Evolutionary conservation across 2,113 vertebrate genomes (phyloP).

Genomic region (Microtus ochrogaster): DNA sequence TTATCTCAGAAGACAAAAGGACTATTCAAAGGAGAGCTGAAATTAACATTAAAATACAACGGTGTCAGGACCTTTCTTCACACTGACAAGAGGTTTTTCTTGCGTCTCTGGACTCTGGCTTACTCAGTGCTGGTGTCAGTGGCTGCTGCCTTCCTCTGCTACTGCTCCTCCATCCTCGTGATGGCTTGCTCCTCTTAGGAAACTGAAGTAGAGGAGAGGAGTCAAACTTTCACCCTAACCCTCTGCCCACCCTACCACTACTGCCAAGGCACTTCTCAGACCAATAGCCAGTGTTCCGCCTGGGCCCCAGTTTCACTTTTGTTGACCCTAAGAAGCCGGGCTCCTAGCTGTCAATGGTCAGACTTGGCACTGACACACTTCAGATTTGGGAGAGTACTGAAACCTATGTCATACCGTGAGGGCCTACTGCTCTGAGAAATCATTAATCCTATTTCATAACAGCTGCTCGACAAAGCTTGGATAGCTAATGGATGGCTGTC

Average conservation of each 20-base stretch:
- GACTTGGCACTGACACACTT: conserved; percentile 2
- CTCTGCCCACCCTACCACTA: background rate
- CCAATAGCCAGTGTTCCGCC: background rate
- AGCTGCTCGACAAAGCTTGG: background rate
- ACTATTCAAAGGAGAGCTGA: conserved; percentile 18
- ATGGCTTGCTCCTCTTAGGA: background rate
- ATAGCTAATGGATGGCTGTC: background rate
- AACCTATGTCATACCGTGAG: background rate
- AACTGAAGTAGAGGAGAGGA: conserved; percentile 4
- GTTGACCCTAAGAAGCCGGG: background rate
- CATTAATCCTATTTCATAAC: conserved; percentile 44
- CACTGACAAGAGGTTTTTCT: background rate
- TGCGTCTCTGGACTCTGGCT: background rate
- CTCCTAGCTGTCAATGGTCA: background rate
- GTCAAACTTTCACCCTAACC: conserved; percentile 13
- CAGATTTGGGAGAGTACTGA: background rate
- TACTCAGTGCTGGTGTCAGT: background rate
- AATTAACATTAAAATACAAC: conserved; percentile 18
- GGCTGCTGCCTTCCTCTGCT: background rate
- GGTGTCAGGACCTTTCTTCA: background rate
- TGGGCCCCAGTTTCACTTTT: background rate
- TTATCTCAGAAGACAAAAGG: conserved; percentile 32
- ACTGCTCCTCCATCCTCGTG: background rate
- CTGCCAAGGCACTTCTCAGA: conserved; percentile 12
- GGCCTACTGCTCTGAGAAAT: background rate